phyloP scores from a whole-genome alignment of 2,888 invertebrate genomes.

The Heteropelma amictum region DNA sequence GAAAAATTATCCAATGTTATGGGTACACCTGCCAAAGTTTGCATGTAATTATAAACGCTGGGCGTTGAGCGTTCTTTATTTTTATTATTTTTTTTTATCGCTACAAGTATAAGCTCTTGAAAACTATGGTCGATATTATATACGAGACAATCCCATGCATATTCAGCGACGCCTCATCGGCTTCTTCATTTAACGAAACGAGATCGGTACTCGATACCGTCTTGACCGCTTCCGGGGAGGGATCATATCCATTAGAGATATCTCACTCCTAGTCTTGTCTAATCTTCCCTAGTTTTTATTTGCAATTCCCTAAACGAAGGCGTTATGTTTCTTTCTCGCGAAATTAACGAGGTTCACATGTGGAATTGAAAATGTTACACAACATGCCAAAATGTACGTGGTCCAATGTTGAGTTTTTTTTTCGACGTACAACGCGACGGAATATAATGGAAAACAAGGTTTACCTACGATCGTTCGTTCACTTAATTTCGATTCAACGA shows the following conservation, averaged over 20 bases:
- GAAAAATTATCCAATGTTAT: conserved; percentile 36
- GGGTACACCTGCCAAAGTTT: conserved; percentile 51
- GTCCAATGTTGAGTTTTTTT: too few relatives aligned
- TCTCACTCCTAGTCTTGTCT: conserved; percentile 8
- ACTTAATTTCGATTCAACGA: too few relatives aligned
- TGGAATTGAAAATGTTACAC: too few relatives aligned
- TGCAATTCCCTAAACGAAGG: not conserved
- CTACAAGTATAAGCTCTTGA: not conserved
- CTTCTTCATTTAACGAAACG: conserved; percentile 12
- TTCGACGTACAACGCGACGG: too few relatives aligned
- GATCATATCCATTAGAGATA: not conserved
- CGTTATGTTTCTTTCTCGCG: not conserved
- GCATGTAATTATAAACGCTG: conserved; percentile 51
- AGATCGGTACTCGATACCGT: conserved; percentile 32
- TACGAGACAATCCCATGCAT: conserved; percentile 18
- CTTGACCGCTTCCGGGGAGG: conserved; percentile 31
- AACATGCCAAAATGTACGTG: too few relatives aligned
- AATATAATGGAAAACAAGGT: not conserved
- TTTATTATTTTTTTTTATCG: conserved; percentile 1
- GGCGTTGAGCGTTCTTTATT: not conserved
- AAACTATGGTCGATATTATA: conserved; percentile 36
- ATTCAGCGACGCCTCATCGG: conserved; percentile 25
- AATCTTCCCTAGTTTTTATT: not conserved
- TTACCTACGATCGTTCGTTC: not conserved
- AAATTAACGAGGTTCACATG: too few relatives aligned